Base-by-base conservation (phyloP, 2,888 invertebrate genomes). In the Mesorhabditis belari region DNA sequence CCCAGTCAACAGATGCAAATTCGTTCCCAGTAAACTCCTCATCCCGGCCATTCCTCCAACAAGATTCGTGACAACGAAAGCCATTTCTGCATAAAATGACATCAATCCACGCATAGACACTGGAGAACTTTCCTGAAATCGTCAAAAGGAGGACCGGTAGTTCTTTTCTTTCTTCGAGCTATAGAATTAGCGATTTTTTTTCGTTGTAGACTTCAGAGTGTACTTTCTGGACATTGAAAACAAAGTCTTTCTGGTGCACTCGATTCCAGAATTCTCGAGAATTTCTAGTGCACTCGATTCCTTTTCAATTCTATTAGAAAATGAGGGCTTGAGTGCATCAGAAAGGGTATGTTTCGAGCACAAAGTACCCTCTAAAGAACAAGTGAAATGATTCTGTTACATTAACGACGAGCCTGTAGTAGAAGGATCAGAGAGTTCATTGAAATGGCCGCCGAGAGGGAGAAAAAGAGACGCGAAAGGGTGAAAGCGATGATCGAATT, bases 31-130 rank as follows among this genome's bases (percentile, higher is more conserved):
- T 25, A 77, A 55, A 4, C 64, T 24, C 58, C 67, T 63, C 77
- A 77, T 77, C 28, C 77, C 77, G 26, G 66, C 64, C 3, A 77
- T 27, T 2, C 65, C 74, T n/a, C 77, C 77, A 0, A 75, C 62
- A 27, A 75, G 59, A 67, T 77, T 77, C 54, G 69, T 75, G 4
- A 73, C 59, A 1, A 77, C 77, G 53, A 77, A 77, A 1, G 77
- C 67, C 70, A 77, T 71, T 56, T 77, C 77, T 2, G 75, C 77
- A 54, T 75, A 77, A 68, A 77, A 77, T 4, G 74, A 73, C 65
- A 77, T 72, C 4, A 70, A 49, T 0, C 77, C 77, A 29, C 72
- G 71, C 63, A 77, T 70, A 50, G 68, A 63, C 2, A 58, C 50
- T 2, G 77, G 76, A 12, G 74, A 66, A 28, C 73, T 68, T 58